A percentile compares a stretch with the other conserved stretches of the same genome.
phyloP scores from a whole-genome alignment of 35 echinoderm and acorn worm genomes.

The Apostichopus japonicus region DNA sequence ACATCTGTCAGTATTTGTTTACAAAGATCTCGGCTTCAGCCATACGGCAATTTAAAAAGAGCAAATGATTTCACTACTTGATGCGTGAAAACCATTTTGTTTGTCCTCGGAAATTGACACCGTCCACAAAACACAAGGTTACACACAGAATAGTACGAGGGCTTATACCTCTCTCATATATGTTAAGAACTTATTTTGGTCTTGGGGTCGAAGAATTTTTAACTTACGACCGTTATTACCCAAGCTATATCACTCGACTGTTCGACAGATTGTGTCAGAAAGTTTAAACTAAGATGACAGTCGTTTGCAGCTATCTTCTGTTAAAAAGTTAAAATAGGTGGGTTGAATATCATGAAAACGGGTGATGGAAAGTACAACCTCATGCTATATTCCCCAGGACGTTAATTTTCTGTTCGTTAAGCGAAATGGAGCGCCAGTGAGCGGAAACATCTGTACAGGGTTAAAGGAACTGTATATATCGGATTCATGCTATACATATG shows the following conservation, averaged over 20 bases:
- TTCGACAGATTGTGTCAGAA: conserved; percentile 5
- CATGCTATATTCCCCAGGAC: neutral
- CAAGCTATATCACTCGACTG: neutral
- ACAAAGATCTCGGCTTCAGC: too few relatives aligned
- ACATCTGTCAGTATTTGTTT: too few relatives aligned
- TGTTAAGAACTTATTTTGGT: too few relatives aligned
- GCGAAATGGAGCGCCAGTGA: neutral
- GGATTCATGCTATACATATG: too few relatives aligned
- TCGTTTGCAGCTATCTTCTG: neutral
- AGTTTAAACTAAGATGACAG: neutral
- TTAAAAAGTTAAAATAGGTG: conserved; percentile 1
- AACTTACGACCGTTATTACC: neutral
- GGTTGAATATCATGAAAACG: neutral
- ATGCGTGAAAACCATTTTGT: too few relatives aligned
- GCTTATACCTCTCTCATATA: too few relatives aligned
- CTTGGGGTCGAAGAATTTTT: neutral
- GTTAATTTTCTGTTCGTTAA: conserved; percentile 17
- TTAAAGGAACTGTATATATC: neutral
- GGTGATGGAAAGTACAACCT: neutral
- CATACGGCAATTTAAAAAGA: too few relatives aligned
- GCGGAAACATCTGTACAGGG: neutral
- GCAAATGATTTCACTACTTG: too few relatives aligned
- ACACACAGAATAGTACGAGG: too few relatives aligned
- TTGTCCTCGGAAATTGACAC: too few relatives aligned
- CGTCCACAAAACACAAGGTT: too few relatives aligned